phyloP scores from a whole-genome alignment of 2,888 invertebrate species.

The Cordilura impudica region DNA sequence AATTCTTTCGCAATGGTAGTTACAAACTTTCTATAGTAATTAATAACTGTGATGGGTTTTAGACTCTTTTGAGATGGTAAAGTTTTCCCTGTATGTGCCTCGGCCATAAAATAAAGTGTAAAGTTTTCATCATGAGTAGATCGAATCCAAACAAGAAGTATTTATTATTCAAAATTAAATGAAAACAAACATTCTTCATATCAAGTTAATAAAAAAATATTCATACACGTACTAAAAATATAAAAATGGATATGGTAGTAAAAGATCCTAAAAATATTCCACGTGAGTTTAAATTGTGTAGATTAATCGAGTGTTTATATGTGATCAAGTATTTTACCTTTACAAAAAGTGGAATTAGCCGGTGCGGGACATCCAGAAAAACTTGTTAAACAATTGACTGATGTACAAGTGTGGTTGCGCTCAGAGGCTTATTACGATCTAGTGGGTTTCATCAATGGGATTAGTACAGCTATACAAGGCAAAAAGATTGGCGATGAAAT shows the following conservation, averaged over 20 bases:
- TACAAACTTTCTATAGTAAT: no score
- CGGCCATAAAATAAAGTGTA: no score
- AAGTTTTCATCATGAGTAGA: no score
- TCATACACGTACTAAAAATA: neutral
- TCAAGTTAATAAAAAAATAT: no score
- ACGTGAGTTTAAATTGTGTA: constrained; percentile 6
- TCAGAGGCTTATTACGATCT: constrained; percentile 92
- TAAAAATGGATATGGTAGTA: constrained; percentile 44
- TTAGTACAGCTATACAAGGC: constrained; percentile 91
- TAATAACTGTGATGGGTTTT: no score
- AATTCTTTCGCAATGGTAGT: no score
- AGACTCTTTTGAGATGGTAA: no score
- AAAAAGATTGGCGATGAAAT: constrained; percentile 84
- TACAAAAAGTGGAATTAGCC: constrained; percentile 45
- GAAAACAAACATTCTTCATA: no score
- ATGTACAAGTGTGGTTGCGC: constrained; percentile 88
- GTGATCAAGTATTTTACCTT: neutral
- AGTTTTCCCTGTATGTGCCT: no score
- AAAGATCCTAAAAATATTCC: constrained; percentile 49
- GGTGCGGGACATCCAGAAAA: constrained; percentile 64
- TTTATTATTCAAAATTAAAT: no score
- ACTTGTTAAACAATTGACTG: constrained; percentile 73
- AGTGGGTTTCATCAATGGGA: constrained; percentile 90
- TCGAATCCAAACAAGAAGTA: no score
- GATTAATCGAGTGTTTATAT: neutral